phyloP scores from a whole-genome alignment of 1,140 invertebrate genomes.

The Sarcophaga peregrina region DNA sequence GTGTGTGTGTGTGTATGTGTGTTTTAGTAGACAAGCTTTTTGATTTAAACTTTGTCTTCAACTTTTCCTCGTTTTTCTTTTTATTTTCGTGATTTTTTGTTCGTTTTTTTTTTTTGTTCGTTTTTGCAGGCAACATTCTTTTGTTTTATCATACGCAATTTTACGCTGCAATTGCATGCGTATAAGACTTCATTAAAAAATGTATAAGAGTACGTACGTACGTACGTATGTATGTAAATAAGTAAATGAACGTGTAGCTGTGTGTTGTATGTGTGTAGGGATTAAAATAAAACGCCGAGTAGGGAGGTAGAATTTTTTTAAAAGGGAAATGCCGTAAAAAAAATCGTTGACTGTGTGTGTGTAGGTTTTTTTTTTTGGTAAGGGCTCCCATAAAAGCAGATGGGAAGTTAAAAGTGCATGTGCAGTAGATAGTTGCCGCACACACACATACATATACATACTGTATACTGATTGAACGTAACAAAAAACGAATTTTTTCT shows the following conservation, averaged over 20 bases:
- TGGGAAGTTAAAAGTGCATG: slow-evolving; percentile 35
- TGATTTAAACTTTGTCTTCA: slow-evolving; percentile 37
- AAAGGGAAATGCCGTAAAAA: too few species aligned
- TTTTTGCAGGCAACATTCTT: background rate
- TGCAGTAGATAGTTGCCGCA: slow-evolving; percentile 32
- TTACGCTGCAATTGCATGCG: slow-evolving; percentile 40
- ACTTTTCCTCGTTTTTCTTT: background rate
- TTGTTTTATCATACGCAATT: slow-evolving; percentile 34
- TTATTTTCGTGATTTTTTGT: background rate
- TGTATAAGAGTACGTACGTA: background rate
- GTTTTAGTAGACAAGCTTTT: slow-evolving; percentile 30
- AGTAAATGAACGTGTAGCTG: background rate
- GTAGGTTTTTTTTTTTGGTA: background rate
- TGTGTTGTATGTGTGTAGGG: too few species aligned
- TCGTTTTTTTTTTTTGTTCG: background rate
- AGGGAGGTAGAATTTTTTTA: too few species aligned
- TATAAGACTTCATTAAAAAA: background rate
- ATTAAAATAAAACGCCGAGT: too few species aligned
- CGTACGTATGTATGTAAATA: too few species aligned
- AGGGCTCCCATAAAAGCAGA: background rate
- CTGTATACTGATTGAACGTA: background rate
- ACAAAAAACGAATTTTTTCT: background rate
- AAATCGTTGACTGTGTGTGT: too few species aligned
- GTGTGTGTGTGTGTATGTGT: background rate
- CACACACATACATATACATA: background rate